Evolutionary conservation across 2,113 vertebrate species (phyloP).

Genomic region (Prinia subflava): DNA sequence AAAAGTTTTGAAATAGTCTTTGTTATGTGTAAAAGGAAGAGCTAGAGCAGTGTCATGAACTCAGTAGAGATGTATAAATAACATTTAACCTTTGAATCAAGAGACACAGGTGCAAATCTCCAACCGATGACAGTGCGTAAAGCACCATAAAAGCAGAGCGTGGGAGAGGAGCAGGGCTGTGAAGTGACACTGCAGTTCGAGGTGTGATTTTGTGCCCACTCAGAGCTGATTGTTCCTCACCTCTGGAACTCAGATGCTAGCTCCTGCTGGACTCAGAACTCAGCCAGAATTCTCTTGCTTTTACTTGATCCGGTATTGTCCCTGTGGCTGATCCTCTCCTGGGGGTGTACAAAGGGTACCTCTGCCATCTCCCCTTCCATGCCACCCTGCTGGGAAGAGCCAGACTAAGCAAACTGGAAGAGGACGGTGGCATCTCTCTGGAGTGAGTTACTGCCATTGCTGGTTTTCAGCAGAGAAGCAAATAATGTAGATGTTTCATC

Average conservation of each 20-base stretch:
- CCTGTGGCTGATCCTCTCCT: background rate
- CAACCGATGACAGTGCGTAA: background rate
- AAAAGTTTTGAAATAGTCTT: background rate
- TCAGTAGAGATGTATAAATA: background rate
- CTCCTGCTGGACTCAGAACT: background rate
- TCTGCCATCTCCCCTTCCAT: accelerated
- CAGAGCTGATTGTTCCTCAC: background rate
- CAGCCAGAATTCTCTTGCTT: background rate
- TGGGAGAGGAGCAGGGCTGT: background rate
- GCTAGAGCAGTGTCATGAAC: background rate
- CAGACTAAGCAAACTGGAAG: background rate
- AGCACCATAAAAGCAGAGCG: background rate
- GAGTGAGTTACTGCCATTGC: background rate
- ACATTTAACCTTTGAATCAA: background rate
- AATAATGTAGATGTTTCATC: background rate
- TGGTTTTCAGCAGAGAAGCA: background rate
- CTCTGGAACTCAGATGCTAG: background rate
- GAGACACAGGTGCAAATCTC: background rate
- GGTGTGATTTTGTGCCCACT: background rate
- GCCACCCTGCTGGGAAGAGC: background rate
- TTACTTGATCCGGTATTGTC: background rate
- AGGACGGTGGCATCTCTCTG: background rate
- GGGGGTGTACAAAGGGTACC: too few species aligned
- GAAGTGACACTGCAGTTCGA: background rate
- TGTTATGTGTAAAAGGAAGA: background rate